Evolutionary conservation across 2,797 vertebrate genomes (phyloP).

Genomic region (Mus spretus): DNA sequence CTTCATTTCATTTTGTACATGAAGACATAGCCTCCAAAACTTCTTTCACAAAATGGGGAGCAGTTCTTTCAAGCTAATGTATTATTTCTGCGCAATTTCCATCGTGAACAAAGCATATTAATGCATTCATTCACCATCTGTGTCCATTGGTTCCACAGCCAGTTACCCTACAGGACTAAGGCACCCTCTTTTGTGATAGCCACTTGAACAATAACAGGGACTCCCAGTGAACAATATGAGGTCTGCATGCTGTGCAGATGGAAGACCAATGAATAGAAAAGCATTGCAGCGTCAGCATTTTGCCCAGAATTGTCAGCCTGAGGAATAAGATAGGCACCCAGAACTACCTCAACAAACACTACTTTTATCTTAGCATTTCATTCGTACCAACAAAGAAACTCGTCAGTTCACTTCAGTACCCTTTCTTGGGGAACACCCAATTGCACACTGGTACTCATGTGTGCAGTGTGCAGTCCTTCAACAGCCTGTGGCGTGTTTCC

Average conservation of each 20-base stretch:
- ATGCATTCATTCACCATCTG: slow-evolving; percentile 80
- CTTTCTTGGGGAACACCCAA: slow-evolving; percentile 26
- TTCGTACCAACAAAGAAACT: slow-evolving; percentile 61
- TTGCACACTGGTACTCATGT: slow-evolving; percentile 11
- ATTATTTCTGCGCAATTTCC: slow-evolving; percentile 74
- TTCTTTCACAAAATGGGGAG: slow-evolving; percentile 66
- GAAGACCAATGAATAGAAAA: slow-evolving; percentile 73
- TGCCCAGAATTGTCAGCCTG: slow-evolving; percentile 60
- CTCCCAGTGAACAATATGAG: slow-evolving; percentile 75
- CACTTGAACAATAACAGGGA: slow-evolving; percentile 75
- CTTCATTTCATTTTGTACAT: slow-evolving; percentile 49
- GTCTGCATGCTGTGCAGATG: slow-evolving; percentile 78
- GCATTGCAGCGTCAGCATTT: slow-evolving; percentile 74
- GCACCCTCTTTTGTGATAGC: slow-evolving; percentile 76
- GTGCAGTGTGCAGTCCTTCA: slow-evolving; percentile 57
- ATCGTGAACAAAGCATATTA: slow-evolving; percentile 71
- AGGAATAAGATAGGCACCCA: slow-evolving; percentile 68
- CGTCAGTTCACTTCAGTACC: slow-evolving; percentile 41
- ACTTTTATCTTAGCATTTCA: slow-evolving; percentile 62
- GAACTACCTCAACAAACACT: slow-evolving; percentile 59
- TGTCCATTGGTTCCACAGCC: slow-evolving; percentile 65
- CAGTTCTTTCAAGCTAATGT: slow-evolving; percentile 72
- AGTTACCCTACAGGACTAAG: slow-evolving; percentile 75
- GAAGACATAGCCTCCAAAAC: slow-evolving; percentile 60
- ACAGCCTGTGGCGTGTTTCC: slow-evolving; percentile 53